phyloP scores from a whole-genome alignment of 2,113 vertebrate species.

The Notechis scutatus region DNA sequence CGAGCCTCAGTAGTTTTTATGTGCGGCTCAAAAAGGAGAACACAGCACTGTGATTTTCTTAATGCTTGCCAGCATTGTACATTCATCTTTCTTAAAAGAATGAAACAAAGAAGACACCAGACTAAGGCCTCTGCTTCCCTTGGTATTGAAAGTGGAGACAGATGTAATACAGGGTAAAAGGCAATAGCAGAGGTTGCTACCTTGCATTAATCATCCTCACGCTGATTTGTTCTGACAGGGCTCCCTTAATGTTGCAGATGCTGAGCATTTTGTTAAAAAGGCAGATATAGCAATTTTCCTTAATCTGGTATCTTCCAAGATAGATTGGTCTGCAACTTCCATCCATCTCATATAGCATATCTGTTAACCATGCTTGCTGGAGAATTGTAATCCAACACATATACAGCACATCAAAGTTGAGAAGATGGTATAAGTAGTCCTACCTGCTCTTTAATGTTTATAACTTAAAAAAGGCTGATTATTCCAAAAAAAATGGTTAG shows the following conservation, averaged over 20 bases:
- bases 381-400: neutral
- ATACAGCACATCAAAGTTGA: neutral
- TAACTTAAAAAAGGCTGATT: neutral
- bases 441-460: slow-evolving; percentile 16
- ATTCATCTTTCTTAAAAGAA: slow-evolving; percentile 58
- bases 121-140: slow-evolving; percentile 36
- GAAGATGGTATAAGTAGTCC: neutral
- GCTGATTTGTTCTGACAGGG: slow-evolving; percentile 24
- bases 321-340: neutral
- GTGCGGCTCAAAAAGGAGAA: slow-evolving; percentile 63
- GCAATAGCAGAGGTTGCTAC: neutral
- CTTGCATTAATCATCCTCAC: slow-evolving; percentile 47
- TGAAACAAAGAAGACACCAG: slow-evolving; percentile 47
- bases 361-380: neutral
- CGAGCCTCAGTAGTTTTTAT: slow-evolving; percentile 60
- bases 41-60: slow-evolving; percentile 52
- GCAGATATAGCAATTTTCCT: neutral
- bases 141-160: slow-evolving; percentile 39
- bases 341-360: neutral
- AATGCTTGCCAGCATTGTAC: slow-evolving; percentile 41
- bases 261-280: slow-evolving; percentile 41
- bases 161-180: slow-evolving; percentile 36
- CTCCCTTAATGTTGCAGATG: slow-evolving; percentile 50
- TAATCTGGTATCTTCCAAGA: neutral
- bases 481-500: neutral